A percentile compares a stretch with the other conserved stretches of the same genome.
phyloP scores from a whole-genome alignment of 2,113 vertebrate genomes.

The Ellobius talpinus region DNA sequence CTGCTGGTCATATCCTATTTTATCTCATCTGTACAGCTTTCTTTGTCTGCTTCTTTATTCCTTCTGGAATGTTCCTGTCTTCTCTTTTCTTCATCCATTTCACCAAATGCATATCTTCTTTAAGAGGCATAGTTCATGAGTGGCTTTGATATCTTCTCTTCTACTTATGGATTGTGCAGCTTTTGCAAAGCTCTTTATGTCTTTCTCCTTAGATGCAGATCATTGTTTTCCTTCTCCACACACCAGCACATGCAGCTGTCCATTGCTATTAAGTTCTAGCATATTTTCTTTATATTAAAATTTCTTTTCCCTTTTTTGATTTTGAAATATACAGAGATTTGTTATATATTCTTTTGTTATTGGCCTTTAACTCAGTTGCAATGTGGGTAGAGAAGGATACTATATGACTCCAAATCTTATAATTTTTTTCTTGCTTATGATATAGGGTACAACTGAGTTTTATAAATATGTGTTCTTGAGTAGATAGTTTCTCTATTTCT shows the following conservation, averaged over 20 bases:
- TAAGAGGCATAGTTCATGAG: background rate
- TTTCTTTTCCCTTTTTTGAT: conserved; percentile 21
- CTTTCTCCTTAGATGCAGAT: background rate
- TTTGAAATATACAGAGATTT: background rate
- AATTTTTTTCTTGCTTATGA: background rate
- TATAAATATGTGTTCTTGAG: background rate
- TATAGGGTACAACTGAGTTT: background rate
- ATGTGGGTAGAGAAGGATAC: background rate
- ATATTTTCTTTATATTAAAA: conserved; percentile 37
- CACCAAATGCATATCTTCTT: background rate
- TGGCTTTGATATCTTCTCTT: background rate
- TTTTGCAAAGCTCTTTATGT: background rate
- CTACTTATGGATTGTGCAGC: background rate
- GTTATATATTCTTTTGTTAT: background rate
- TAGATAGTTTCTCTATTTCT: background rate
- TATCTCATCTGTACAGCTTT: background rate
- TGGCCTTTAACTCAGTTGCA: background rate
- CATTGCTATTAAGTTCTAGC: background rate
- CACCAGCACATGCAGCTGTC: background rate
- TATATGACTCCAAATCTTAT: background rate
- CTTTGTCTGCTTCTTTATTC: background rate
- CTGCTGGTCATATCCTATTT: background rate
- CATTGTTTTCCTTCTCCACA: background rate
- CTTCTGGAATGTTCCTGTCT: background rate
- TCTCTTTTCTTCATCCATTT: background rate